These are phyloP conservation scores for Cuculus canorus DNA, from an alignment of 2,797 vertebrate species.

Conservation along the genomic window DNA sequence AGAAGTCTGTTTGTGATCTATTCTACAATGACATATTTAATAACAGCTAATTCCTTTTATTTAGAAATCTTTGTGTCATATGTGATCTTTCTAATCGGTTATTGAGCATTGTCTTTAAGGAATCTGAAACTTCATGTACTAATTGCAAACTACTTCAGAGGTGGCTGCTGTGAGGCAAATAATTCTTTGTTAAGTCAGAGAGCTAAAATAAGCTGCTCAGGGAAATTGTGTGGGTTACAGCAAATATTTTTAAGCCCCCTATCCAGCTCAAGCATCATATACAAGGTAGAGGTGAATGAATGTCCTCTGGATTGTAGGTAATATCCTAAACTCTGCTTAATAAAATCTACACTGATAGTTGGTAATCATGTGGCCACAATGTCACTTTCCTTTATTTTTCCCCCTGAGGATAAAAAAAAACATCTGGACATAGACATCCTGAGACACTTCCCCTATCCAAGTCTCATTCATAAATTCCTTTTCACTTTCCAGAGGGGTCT, in stretches of 20 bases:
- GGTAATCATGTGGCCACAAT: neutral
- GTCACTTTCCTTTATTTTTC: neutral
- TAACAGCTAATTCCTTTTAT: neutral
- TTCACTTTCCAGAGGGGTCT: neutral
- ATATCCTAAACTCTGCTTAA: neutral
- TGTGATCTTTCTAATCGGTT: slow-evolving; percentile 45
- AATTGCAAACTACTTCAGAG: slow-evolving; percentile 70
- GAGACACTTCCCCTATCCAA: neutral
- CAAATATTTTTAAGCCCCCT: slow-evolving; percentile 47
- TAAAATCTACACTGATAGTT: neutral
- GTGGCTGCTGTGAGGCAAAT: slow-evolving; percentile 17
- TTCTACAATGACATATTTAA: slow-evolving; percentile 6
- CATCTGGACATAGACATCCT: neutral
- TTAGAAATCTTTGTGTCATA: neutral
- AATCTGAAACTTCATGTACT: slow-evolving; percentile 59
- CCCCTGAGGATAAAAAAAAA: neutral
- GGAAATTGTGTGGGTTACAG: slow-evolving; percentile 21
- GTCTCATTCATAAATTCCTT: neutral
- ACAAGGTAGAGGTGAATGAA: neutral
- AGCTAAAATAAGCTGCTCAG: slow-evolving; percentile 62
- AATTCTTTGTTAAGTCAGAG: slow-evolving; percentile 48
- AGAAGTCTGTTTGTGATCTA: slow-evolving; percentile 17
- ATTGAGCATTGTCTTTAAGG: slow-evolving; percentile 49
- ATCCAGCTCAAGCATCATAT: slow-evolving; percentile 14
- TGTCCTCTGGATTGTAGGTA: neutral